Percentiles rank a stretch among this genome's conserved stretches.
These are phyloP conservation scores for Miniopterus natalensis DNA, from an alignment of 2,113 vertebrate genomes.

Conservation along the genomic window DNA sequence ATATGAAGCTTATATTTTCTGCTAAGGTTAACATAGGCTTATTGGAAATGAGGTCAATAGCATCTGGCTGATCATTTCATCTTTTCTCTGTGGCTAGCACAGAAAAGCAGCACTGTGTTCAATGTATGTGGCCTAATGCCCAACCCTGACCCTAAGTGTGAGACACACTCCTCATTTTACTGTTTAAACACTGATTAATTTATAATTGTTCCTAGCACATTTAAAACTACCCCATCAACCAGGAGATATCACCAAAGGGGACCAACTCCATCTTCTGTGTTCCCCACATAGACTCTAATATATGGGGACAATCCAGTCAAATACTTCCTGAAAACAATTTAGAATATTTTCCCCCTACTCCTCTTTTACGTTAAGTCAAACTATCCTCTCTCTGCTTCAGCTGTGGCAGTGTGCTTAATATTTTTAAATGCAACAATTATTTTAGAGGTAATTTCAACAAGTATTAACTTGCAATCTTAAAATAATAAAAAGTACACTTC, in stretches of 20 bases:
- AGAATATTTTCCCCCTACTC: neutral
- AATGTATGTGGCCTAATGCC: too few relatives aligned
- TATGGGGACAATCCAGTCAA: neutral
- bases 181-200: neutral
- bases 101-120: too few relatives aligned
- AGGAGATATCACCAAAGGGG: neutral
- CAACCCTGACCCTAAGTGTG: neutral
- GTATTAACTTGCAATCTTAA: neutral
- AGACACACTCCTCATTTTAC: neutral
- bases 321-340: neutral
- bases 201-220: neutral
- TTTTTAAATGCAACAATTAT: conserved; percentile 16
- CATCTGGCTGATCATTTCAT: neutral
- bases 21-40: neutral
- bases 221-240: neutral
- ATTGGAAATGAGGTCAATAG: neutral
- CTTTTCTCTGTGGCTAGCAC: accelerated
- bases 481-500: neutral
- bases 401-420: neutral
- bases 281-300: neutral
- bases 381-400: neutral
- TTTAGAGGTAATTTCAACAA: neutral
- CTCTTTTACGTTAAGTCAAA: neutral
- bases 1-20: neutral
- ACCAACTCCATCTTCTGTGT: neutral